These are phyloP conservation scores for Odontamblyopus rebecca DNA, from an alignment of 2,797 vertebrate genomes.

Conservation along the genomic window DNA sequence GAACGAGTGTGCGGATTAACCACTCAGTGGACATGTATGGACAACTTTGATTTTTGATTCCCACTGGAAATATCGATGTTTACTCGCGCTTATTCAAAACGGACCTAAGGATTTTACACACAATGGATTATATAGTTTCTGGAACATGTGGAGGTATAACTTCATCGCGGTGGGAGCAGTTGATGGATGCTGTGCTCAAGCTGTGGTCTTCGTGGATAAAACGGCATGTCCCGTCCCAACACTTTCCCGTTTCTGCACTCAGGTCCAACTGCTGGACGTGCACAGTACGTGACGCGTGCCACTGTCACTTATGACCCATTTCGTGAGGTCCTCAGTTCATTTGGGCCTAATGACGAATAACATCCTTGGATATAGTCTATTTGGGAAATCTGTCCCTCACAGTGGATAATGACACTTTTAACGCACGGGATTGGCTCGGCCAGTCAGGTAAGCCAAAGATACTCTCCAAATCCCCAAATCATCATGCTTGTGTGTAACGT, in stretches of 20 bases:
- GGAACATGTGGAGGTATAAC: conserved; percentile 32
- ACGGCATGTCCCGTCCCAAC: not conserved
- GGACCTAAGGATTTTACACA: conserved; percentile 26
- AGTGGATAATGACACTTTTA: conserved; percentile 34
- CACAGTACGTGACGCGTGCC: conserved; percentile 35
- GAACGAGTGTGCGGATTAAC: conserved; percentile 16
- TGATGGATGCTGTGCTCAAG: conserved; percentile 27
- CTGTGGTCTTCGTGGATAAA: conserved; percentile 24
- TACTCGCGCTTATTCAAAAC: not conserved
- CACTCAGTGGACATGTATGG: conserved; percentile 13
- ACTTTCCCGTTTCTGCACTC: conserved; percentile 2
- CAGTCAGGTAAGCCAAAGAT: conserved; percentile 51
- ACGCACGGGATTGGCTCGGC: conserved; percentile 14
- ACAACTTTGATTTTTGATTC: not conserved
- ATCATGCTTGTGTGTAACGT: not conserved
- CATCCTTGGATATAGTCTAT: conserved; percentile 40
- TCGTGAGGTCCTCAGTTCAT: conserved; percentile 14
- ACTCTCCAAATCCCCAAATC: no score
- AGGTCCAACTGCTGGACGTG: conserved; percentile 25
- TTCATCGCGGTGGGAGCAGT: conserved; percentile 13
- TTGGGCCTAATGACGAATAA: conserved; percentile 31
- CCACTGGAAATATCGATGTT: conserved; percentile 10
- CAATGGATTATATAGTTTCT: conserved; percentile 27
- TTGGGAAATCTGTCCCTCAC: conserved; percentile 19
- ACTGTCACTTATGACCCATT: conserved; percentile 10